These are phyloP conservation scores for Stenurella melanura DNA, from an alignment of 2,888 invertebrate species.

Conservation along the genomic window DNA sequence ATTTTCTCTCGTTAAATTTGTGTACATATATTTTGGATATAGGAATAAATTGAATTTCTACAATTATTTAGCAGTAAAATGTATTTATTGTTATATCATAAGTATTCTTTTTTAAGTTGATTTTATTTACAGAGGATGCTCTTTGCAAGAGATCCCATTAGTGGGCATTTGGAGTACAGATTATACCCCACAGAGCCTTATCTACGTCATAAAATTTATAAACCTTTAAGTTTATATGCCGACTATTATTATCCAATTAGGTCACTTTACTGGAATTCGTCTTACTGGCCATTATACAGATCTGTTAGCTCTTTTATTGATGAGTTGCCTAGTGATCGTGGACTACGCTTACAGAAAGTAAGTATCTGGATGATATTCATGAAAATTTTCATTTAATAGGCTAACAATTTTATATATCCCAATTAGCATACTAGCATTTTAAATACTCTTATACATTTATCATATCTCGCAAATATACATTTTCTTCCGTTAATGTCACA, in stretches of 20 bases:
- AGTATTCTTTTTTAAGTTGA: slow-evolving; percentile 20
- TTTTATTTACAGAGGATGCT: slow-evolving; percentile 69
- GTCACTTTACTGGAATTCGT: slow-evolving; percentile 59
- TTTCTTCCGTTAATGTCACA: too few species aligned
- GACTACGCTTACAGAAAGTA: slow-evolving; percentile 42
- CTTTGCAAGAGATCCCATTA: slow-evolving; percentile 66
- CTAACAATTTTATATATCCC: too few species aligned
- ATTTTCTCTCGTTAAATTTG: too few species aligned
- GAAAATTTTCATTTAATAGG: too few species aligned
- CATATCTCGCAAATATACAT: too few species aligned
- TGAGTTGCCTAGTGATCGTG: slow-evolving; percentile 30
- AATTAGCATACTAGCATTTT: too few species aligned
- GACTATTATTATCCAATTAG: slow-evolving; percentile 64
- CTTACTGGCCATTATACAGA: slow-evolving; percentile 62
- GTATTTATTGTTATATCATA: not conserved
- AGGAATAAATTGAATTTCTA: too few species aligned
- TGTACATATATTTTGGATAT: too few species aligned
- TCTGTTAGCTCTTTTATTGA: slow-evolving; percentile 54
- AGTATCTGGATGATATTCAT: slow-evolving; percentile 32
- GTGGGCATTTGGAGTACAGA: slow-evolving; percentile 56
- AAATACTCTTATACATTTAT: too few species aligned
- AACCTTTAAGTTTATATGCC: slow-evolving; percentile 62
- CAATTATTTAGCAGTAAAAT: too few species aligned
- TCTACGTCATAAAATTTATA: slow-evolving; percentile 61
- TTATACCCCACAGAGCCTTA: slow-evolving; percentile 56